These are phyloP conservation scores for human DNA, from an alignment of 2,113 vertebrate species.

Conservation along the genomic window DNA sequence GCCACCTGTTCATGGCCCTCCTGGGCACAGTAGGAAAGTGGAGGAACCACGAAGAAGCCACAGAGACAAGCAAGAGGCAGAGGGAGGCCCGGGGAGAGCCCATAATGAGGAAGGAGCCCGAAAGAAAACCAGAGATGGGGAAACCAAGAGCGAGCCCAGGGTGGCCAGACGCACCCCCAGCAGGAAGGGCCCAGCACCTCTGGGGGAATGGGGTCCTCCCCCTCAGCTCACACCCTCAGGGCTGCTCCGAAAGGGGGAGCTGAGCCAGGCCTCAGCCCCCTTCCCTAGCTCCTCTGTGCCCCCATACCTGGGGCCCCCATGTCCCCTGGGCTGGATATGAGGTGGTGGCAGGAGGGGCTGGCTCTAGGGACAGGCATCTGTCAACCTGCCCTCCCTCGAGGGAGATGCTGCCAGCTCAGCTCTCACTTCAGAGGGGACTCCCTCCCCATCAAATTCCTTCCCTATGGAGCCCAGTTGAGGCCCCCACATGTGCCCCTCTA, in stretches of 20 bases:
- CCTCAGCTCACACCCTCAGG: neutral
- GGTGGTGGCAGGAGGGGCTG: too few species aligned
- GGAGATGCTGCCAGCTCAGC: neutral
- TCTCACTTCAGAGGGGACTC: neutral
- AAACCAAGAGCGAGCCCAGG: neutral
- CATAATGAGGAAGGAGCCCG: neutral
- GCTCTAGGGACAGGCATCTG: neutral
- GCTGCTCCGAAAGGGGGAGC: neutral
- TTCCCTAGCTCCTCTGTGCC: neutral
- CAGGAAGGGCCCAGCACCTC: neutral
- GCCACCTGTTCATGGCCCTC: neutral
- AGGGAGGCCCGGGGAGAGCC: neutral
- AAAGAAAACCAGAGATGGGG: neutral
- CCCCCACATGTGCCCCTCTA: neutral
- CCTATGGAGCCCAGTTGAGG: fast-evolving
- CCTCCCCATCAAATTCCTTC: neutral
- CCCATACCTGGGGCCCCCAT: neutral
- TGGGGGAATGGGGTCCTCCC: fast-evolving
- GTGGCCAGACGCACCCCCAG: fast-evolving
- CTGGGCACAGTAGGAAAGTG: neutral
- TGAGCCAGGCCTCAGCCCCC: neutral
- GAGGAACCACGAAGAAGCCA: neutral
- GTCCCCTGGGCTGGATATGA: neutral
- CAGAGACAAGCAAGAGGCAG: neutral
- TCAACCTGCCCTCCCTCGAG: neutral